Percentiles rank a stretch among this genome's conserved stretches.
These are phyloP conservation scores for Pluvialis apricaria DNA, from an alignment of 2,113 vertebrate species.

Conservation along the genomic window DNA sequence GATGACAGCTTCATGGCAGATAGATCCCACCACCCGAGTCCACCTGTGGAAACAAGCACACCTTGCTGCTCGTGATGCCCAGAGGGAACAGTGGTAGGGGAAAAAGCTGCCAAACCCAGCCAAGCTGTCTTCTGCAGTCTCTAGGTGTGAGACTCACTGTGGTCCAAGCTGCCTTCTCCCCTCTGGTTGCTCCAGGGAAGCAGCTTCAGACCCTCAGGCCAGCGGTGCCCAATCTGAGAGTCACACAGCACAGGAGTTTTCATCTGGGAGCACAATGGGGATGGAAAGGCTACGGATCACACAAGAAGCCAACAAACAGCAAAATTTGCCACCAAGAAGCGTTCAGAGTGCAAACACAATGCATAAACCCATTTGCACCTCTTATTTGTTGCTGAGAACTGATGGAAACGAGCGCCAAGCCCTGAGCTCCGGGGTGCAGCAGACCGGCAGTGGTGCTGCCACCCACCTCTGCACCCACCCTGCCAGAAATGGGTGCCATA, in stretches of 20 bases:
- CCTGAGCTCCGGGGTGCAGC: no score
- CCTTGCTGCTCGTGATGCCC: neutral
- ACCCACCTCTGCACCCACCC: no score
- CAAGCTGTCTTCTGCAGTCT: neutral
- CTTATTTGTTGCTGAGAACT: no score
- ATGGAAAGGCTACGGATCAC: neutral
- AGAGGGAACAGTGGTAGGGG: fast-evolving
- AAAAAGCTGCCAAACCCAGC: neutral
- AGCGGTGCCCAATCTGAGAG: neutral
- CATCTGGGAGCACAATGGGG: fast-evolving
- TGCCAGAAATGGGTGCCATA: no score
- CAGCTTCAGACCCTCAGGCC: neutral
- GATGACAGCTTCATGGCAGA: neutral
- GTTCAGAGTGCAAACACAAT: neutral
- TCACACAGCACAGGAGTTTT: neutral
- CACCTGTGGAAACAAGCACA: neutral
- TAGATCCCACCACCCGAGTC: neutral
- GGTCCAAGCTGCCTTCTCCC: neutral
- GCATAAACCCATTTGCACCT: no score
- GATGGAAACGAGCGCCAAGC: no score
- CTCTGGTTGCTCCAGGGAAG: neutral
- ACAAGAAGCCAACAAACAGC: neutral
- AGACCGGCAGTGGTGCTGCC: no score
- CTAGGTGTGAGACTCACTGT: neutral
- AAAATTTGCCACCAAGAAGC: neutral